phyloP scores from a whole-genome alignment of 2,888 invertebrate genomes.

The Diarsia dahlii region DNA sequence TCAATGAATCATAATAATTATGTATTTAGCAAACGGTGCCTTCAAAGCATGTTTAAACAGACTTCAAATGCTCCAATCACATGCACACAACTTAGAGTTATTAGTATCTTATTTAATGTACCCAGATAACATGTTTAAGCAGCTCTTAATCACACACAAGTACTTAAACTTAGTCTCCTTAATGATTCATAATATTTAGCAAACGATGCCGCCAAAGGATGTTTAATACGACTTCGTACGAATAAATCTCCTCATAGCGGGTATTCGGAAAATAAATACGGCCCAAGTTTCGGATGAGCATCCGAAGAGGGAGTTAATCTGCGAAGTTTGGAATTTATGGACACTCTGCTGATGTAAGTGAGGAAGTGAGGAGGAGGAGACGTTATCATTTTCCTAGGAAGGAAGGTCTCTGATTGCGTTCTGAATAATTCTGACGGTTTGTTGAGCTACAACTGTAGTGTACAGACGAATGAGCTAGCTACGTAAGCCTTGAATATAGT shows the following conservation, averaged over 20 bases:
- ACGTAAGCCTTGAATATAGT: no score
- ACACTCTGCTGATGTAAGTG: constrained; percentile 45
- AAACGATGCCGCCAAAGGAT: constrained; percentile 46
- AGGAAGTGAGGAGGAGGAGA: constrained; percentile 16
- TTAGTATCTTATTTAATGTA: background rate
- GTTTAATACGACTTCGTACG: constrained; percentile 38
- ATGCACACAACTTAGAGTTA: background rate
- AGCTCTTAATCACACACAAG: constrained; percentile 26
- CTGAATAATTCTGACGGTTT: constrained; percentile 32
- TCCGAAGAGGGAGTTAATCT: constrained; percentile 70
- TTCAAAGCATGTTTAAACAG: constrained; percentile 40
- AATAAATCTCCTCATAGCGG: constrained; percentile 51
- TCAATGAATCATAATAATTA: constrained; percentile 57
- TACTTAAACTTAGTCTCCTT: constrained; percentile 31
- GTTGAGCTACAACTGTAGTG: background rate
- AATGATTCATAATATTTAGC: constrained; percentile 63
- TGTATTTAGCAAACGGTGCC: constrained; percentile 44
- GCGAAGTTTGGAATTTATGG: constrained; percentile 74
- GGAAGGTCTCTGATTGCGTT: constrained; percentile 26
- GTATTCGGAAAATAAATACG: constrained; percentile 69
- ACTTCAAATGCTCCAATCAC: constrained; percentile 7
- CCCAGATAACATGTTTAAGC: constrained; percentile 14
- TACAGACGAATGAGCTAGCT: background rate
- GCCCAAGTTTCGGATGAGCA: constrained; percentile 56
- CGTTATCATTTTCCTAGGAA: constrained; percentile 46